phyloP scores from a whole-genome alignment of 2,888 invertebrate genomes.

The Melanostoma scalare region DNA sequence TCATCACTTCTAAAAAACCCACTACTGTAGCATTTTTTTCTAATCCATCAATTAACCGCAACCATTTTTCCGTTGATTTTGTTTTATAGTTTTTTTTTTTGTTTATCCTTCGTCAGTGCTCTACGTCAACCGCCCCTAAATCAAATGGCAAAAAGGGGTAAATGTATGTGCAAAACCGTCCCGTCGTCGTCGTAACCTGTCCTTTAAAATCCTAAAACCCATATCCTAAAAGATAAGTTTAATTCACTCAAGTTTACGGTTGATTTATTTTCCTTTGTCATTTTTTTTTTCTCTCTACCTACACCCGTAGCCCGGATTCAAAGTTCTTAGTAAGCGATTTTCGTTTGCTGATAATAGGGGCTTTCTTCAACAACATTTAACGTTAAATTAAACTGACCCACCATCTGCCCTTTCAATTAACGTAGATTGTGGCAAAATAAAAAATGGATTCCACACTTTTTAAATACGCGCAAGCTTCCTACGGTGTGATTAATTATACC shows the following conservation, averaged over 20 bases:
- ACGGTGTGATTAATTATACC: slow-evolving; percentile 36
- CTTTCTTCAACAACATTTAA: slow-evolving; percentile 11
- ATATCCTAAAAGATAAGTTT: slow-evolving; percentile 61
- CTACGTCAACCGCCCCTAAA: slow-evolving; percentile 11
- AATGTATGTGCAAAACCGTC: slow-evolving; percentile 12
- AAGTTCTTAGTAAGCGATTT: slow-evolving; percentile 42
- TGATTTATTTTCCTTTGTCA: slow-evolving; percentile 53
- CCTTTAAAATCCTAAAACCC: slow-evolving; percentile 34
- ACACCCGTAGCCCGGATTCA: neutral
- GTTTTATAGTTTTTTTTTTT: slow-evolving; percentile 22
- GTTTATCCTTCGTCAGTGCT: slow-evolving; percentile 64
- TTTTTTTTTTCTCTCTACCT: slow-evolving; percentile 4
- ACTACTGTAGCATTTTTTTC: slow-evolving; percentile 36
- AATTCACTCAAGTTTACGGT: slow-evolving; percentile 56
- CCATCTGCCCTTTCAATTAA: slow-evolving; percentile 33
- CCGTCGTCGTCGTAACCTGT: slow-evolving; percentile 36
- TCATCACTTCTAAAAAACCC: slow-evolving; percentile 50
- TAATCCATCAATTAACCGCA: slow-evolving; percentile 70
- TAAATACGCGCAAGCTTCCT: slow-evolving; percentile 9
- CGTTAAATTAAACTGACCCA: slow-evolving; percentile 7
- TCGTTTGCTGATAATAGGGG: slow-evolving; percentile 27
- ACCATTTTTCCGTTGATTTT: slow-evolving; percentile 4
- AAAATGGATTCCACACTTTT: slow-evolving; percentile 32
- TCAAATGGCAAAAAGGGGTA: slow-evolving; percentile 30
- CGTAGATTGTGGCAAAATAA: slow-evolving; percentile 47